Conservation (phyloP, 2,888 invertebrate genomes). For the Polyommatus icarus region DNA sequence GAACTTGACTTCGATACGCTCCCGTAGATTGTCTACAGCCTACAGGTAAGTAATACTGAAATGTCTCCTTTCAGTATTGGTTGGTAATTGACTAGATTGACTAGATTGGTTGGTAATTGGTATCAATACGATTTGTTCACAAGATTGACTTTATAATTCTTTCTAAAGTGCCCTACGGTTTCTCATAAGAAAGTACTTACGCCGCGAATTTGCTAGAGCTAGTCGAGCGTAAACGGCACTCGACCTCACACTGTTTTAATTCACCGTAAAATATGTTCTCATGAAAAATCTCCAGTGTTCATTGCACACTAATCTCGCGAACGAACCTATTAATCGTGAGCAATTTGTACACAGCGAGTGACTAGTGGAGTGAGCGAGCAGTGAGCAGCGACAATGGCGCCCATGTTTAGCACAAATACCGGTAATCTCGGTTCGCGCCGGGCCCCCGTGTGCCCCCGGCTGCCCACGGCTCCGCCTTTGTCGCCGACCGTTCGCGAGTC, state of each 20-base stretch:
- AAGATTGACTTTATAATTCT: neutral
- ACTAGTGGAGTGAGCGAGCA: slow-evolving; percentile 56
- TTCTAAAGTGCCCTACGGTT: neutral
- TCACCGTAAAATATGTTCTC: slow-evolving; percentile 37
- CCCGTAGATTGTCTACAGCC: too few species aligned
- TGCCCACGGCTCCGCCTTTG: slow-evolving; percentile 65
- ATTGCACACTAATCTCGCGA: slow-evolving; percentile 51
- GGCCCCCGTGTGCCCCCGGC: slow-evolving; percentile 66
- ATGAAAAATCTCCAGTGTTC: slow-evolving; percentile 41
- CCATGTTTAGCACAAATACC: slow-evolving; percentile 72
- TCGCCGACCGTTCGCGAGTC: slow-evolving; percentile 56
- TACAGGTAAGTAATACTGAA: neutral
- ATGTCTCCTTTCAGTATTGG: neutral
- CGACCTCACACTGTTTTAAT: slow-evolving; percentile 3
- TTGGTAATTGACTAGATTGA: neutral
- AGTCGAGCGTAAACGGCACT: slow-evolving; percentile 20
- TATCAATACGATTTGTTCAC: neutral
- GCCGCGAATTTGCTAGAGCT: slow-evolving; percentile 12
- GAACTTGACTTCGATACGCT: too few species aligned
- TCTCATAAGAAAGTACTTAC: neutral
- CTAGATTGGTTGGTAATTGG: neutral
- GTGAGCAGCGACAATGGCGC: slow-evolving; percentile 58
- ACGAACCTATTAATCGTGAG: slow-evolving; percentile 47
- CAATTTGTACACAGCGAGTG: slow-evolving; percentile 48
- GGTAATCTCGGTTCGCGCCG: slow-evolving; percentile 61